Base-by-base conservation (phyloP, 1,140 invertebrate species). In the Amyelois transitella region DNA sequence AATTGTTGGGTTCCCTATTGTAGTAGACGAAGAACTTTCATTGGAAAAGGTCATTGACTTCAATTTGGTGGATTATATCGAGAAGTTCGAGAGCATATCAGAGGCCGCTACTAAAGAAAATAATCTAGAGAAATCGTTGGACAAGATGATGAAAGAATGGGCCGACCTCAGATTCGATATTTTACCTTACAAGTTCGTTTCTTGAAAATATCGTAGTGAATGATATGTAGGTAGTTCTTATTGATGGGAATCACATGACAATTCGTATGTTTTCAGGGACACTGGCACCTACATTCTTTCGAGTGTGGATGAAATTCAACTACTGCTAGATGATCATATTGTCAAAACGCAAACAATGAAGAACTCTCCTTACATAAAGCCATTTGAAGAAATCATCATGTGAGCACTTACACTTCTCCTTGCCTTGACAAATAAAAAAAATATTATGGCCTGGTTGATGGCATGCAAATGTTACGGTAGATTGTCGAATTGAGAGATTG, bases 271-370 rank as follows among this genome's bases (percentile, higher is more conserved):
- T 73, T 74, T 64, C 75, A 92, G 96, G 66, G 97, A 99, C 79
- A 96, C 96, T 1, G 97, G 97, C 18, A 98, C 97, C 0, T 94
- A 93, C 64, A 96, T 99, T 62, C 89, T 99, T 58, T 94, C 96
- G 0, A 93, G 95, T 54, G 92, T 98, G 1, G 97, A 99, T 88
- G 97, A 98, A 67, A 98, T 99, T 75, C 97, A 99, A 89, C 85
- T 97, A n/a, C 83, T 98, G 25, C 83, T 99, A 17, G 98, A 99
- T 86, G 97, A 99, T 86, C 97, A 99, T 82, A 95, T 99, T 61
- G 95, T 98, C 6, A 99, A 99, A 87, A 97, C 97, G 12, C 97
- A 98, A 84, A 98, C 97, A 0, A 99, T 99, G 96, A 95, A 97
- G 83, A 97, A 97, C 72, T 99, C 97, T 8, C 95, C 97, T 0